These are phyloP conservation scores for Notodonta ziczac DNA, from an alignment of 2,888 invertebrate genomes.

Conservation along the genomic window DNA sequence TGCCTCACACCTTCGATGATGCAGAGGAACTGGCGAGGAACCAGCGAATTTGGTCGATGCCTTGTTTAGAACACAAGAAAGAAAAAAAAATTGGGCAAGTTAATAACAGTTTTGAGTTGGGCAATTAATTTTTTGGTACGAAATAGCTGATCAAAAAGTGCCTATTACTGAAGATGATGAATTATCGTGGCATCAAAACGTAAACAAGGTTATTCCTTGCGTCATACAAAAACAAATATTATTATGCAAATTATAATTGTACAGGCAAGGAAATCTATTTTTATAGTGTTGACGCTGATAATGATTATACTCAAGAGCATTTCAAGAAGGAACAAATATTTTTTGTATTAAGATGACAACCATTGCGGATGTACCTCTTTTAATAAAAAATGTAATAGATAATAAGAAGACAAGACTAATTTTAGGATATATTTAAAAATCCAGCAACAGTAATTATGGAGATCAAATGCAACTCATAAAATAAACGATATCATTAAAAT, in stretches of 20 bases:
- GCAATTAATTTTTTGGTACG: not conserved
- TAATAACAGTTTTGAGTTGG: constrained; percentile 14
- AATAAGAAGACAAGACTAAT: too few relatives aligned
- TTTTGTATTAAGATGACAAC: too few relatives aligned
- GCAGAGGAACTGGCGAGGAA: constrained; percentile 30
- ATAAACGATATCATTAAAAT: not conserved
- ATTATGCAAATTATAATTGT: not conserved
- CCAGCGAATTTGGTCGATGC: constrained; percentile 36
- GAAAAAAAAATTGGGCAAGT: constrained; percentile 14
- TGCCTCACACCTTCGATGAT: constrained; percentile 43
- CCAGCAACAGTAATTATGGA: too few relatives aligned
- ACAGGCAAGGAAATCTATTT: not conserved
- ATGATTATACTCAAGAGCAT: not conserved
- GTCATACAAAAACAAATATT: not conserved
- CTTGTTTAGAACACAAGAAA: constrained; percentile 29
- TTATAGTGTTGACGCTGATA: not conserved
- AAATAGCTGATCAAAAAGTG: too few relatives aligned
- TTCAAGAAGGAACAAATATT: too few relatives aligned
- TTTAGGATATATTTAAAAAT: too few relatives aligned
- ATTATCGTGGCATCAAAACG: too few relatives aligned
- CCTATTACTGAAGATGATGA: too few relatives aligned
- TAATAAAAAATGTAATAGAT: too few relatives aligned
- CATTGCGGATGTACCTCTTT: too few relatives aligned
- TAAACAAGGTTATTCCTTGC: too few relatives aligned
- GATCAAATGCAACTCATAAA: not conserved